phyloP scores from a whole-genome alignment of 2,888 invertebrate species.

The Catocala nupta region DNA sequence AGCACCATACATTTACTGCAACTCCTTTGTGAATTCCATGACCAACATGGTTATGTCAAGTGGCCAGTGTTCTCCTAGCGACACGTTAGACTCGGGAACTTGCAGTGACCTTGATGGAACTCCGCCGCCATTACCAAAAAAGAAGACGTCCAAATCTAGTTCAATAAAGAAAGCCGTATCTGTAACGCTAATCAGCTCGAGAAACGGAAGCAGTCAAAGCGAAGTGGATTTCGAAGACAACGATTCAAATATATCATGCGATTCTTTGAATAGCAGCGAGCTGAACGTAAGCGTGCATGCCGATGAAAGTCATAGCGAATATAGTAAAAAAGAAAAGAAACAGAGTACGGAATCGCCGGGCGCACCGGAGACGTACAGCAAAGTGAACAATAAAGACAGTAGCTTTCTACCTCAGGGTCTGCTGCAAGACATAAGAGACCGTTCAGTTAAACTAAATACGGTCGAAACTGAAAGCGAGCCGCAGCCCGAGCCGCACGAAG shows the following conservation, averaged over 20 bases:
- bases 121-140: conserved; percentile 90
- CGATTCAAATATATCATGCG: conserved; percentile 93
- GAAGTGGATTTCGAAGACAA: conserved; percentile 91
- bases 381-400: conserved; percentile 75
- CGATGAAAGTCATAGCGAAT: conserved; percentile 82
- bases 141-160: conserved; percentile 86
- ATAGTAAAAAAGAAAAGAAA: conserved; percentile 78
- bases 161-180: conserved; percentile 84
- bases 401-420: conserved; percentile 89
- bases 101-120: conserved; percentile 94
- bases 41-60: conserved; percentile 90
- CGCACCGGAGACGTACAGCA: conserved; percentile 69
- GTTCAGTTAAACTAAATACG: conserved; percentile 85
- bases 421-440: conserved; percentile 90
- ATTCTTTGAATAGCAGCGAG: conserved; percentile 92
- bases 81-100: conserved; percentile 94
- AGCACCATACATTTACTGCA: conserved; percentile 89
- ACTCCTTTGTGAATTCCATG: conserved; percentile 85
- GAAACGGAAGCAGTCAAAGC: conserved; percentile 88
- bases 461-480: conserved; percentile 79
- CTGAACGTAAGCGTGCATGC: conserved; percentile 85
- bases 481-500: conserved; percentile 67
- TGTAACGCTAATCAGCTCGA: conserved; percentile 86
- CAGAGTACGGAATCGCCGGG: conserved; percentile 66
- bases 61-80: conserved; percentile 94